These are phyloP conservation scores for Nematostella vectensis DNA, from an alignment of 92 coral and sea anemone genomes.

Conservation along the genomic window DNA sequence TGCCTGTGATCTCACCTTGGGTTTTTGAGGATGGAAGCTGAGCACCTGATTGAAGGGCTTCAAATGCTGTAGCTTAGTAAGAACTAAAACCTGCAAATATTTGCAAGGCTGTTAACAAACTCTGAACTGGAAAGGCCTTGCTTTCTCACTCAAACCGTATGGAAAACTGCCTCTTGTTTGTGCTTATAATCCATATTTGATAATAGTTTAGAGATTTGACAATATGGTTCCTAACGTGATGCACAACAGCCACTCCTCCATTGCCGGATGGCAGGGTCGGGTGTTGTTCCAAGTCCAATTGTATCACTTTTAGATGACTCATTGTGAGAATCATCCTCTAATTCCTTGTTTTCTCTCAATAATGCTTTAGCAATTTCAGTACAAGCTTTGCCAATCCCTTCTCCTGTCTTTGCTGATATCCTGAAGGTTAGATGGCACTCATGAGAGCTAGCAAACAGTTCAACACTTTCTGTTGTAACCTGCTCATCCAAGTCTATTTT, in stretches of 20 bases:
- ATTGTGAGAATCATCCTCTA: constrained; percentile 5
- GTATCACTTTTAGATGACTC: constrained; percentile 19
- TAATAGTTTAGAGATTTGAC: too few species aligned
- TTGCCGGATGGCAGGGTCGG: constrained; percentile 43
- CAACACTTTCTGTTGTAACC: constrained; percentile 49
- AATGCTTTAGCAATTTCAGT: constrained; percentile 35
- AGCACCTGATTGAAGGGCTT: too few species aligned
- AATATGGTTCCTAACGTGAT: too few species aligned
- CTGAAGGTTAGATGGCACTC: constrained; percentile 44
- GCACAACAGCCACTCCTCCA: constrained; percentile 68
- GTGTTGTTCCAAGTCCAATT: constrained; percentile 27
- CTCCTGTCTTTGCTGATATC: constrained; percentile 87
- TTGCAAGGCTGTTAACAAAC: too few species aligned
- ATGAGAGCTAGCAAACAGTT: constrained; percentile 54
- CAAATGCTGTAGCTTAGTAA: too few species aligned
- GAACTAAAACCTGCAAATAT: too few species aligned
- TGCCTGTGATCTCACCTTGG: too few species aligned
- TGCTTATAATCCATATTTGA: too few species aligned
- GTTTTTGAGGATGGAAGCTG: too few species aligned
- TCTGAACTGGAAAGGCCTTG: too few species aligned
- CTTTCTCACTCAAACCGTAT: too few species aligned
- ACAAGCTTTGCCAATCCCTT: constrained; percentile 66
- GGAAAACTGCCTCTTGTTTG: too few species aligned
- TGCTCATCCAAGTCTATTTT: constrained; percentile 70
- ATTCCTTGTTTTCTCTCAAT: constrained; percentile 12